Base-by-base conservation (phyloP, 2,113 vertebrate genomes). In the Arothron firmamentum region DNA sequence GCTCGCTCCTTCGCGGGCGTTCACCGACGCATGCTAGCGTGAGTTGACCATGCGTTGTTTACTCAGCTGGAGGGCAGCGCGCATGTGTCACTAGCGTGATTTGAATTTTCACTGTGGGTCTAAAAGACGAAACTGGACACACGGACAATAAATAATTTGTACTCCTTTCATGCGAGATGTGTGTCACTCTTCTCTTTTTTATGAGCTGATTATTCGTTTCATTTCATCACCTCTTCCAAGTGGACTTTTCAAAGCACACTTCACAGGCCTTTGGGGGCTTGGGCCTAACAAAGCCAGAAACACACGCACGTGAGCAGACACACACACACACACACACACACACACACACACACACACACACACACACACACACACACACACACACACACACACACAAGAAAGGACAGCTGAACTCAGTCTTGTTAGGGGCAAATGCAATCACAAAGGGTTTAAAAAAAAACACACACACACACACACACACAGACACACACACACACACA, bases 171-270 rank as follows among this genome's bases (percentile, higher is more conserved):
- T 63, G 47, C 56, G 76, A 77, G 82, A 77, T 86, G 85, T 83
- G 85, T 78, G 82, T 74, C 58, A 77, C 70, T 82, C 52, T 58
- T 77, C 69, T 83, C 70, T 85, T 77, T 82, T 82, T 82, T 75
- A 79, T 79, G 78, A 83, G 85, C 78, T 66, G 71, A 83, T 84
- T 80, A 82, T 84, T 86, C 77, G 65, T 82, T 88, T 88, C 73
- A 86, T 87, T 88, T 87, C 84, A 85, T 82, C 85, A 86, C 84
- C 85, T 86, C 82, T 56, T 87, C 83, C 83, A 81, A 85, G 85
- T 81, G 75, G 85, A 87, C 71, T 70, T 71, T 83, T 87, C 81
- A 88, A 87, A 85, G 87, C 81, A 82, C 85, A 86, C 80, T 83
- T 87, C 65, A 67, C 72, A 62, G 77, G 79, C 76, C 81, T 85